phyloP scores from a whole-genome alignment of 2,888 invertebrate genomes.

The Cactoblastis cactorum region DNA sequence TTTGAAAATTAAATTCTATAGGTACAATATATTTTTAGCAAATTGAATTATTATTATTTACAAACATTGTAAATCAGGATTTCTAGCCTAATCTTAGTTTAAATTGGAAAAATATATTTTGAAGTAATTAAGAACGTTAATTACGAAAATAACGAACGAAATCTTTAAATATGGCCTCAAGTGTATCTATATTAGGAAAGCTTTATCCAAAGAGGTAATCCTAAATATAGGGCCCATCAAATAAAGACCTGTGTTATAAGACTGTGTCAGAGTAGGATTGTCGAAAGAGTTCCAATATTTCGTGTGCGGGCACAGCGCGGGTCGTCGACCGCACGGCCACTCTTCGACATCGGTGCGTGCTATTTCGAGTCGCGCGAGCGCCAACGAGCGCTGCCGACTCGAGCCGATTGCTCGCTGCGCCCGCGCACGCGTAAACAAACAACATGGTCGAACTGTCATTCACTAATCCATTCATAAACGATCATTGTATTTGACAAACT shows the following conservation, averaged over 20 bases:
- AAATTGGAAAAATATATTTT: too few relatives aligned
- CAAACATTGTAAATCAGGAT: too few relatives aligned
- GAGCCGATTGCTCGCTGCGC: slow-evolving; percentile 51
- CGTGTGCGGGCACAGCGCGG: slow-evolving; percentile 64
- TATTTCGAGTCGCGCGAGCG: slow-evolving; percentile 71
- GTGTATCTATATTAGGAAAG: too few relatives aligned
- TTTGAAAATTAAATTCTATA: not conserved
- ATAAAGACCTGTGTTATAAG: slow-evolving; percentile 43
- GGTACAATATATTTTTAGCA: too few relatives aligned
- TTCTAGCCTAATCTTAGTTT: too few relatives aligned
- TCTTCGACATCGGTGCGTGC: slow-evolving; percentile 60
- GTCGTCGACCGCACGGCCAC: slow-evolving; percentile 75
- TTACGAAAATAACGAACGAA: too few relatives aligned
- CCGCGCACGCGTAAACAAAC: slow-evolving; percentile 73
- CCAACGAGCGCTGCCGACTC: slow-evolving; percentile 54
- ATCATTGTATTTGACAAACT: slow-evolving; percentile 69
- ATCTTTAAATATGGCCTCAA: too few relatives aligned
- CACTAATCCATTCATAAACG: slow-evolving; percentile 75
- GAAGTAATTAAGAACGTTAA: too few relatives aligned
- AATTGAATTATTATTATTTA: too few relatives aligned
- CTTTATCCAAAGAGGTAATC: not conserved
- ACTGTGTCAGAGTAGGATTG: slow-evolving; percentile 49
- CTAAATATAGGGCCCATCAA: slow-evolving; percentile 12
- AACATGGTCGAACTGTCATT: slow-evolving; percentile 75
- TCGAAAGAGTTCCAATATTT: slow-evolving; percentile 69